A percentile compares a stretch with the other conserved stretches of the same genome.
phyloP scores from a whole-genome alignment of 2,888 invertebrate genomes.

The Eupeodes luniger region DNA sequence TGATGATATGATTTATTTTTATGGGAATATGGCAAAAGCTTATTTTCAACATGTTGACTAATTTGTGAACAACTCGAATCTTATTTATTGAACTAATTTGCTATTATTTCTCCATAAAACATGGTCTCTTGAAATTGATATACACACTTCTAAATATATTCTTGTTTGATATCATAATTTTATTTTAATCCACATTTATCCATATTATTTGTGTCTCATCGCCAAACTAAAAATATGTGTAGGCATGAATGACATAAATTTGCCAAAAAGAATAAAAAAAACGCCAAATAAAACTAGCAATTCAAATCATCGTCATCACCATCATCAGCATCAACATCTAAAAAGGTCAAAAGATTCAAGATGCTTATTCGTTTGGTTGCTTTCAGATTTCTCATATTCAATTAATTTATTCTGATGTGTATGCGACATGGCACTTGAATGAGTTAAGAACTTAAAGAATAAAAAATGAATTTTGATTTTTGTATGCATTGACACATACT shows the following conservation, averaged over 20 bases:
- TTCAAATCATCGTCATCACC: conserved; percentile 28
- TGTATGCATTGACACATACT: conserved; percentile 13
- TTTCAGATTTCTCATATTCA: conserved; percentile 35
- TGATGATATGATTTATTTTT: background rate
- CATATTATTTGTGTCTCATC: background rate
- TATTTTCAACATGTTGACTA: conserved; percentile 5
- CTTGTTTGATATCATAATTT: background rate
- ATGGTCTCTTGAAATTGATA: background rate
- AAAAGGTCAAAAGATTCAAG: conserved; percentile 44
- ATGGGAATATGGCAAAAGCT: background rate
- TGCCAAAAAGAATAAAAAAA: conserved; percentile 15
- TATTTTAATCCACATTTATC: background rate
- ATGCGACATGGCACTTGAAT: conserved; percentile 40
- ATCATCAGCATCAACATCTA: background rate
- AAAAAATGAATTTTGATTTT: conserved; percentile 10
- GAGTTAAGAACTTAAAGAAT: conserved; percentile 10
- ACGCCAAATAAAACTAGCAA: background rate
- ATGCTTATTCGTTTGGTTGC: conserved; percentile 29
- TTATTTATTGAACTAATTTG: background rate
- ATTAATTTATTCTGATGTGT: conserved; percentile 36
- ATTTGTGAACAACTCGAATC: background rate
- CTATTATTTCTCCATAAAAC: background rate
- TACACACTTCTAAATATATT: background rate
- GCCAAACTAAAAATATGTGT: background rate
- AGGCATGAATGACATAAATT: conserved; percentile 18